Evolutionary conservation across 2,888 invertebrate genomes (phyloP), one percentile per base, ranked within the genome.

Genomic region (Sinopyrophorus schimmeli): DNA sequence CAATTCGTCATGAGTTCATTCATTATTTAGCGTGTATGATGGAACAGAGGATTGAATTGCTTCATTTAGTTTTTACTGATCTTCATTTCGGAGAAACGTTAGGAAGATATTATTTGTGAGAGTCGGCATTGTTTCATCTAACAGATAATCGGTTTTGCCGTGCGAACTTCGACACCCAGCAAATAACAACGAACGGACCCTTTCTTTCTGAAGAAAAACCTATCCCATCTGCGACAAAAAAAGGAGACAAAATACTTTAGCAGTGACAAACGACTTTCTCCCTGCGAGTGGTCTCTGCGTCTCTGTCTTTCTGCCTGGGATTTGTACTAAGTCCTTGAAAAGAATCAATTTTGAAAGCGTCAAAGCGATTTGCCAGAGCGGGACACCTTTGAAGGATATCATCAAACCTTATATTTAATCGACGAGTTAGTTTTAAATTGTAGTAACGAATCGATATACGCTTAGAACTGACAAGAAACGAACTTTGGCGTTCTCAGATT

Each of bases 331-430:
- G 59, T 51, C 57, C 53, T 53, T 58, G 58, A 54, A 59, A 60
- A 60, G 59, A 62, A 62, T 62, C 61, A 62, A 62, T 62, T 62
- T 59, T 54, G 35, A 46, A 55, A 51, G 60, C 58, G 60, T 54
- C 59, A 57, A 57, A 56, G 54, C 57, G 54, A 50, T 57, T 58
- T 53, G 50, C 53, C 52, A 46, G 20, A 38, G 39, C 39, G 40
- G 43, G 37, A 37, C 41, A 40, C 21, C 40, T 39, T 40, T 31
- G 37, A 46, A 46, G 32, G 26, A 38, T 46, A 46, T 46, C 38
- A n/a, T n/a, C n/a, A n/a, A n/a, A n/a, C n/a, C n/a, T n/a, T n/a
- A n/a, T n/a, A n/a, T n/a, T n/a, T n/a, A n/a, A n/a, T n/a, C n/a
- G n/a, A n/a, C n/a, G n/a, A n/a, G n/a, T n/a, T n/a, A n/a, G n/a